These are phyloP conservation scores for Lynx canadensis DNA, from an alignment of 2,113 vertebrate genomes.

Conservation along the genomic window DNA sequence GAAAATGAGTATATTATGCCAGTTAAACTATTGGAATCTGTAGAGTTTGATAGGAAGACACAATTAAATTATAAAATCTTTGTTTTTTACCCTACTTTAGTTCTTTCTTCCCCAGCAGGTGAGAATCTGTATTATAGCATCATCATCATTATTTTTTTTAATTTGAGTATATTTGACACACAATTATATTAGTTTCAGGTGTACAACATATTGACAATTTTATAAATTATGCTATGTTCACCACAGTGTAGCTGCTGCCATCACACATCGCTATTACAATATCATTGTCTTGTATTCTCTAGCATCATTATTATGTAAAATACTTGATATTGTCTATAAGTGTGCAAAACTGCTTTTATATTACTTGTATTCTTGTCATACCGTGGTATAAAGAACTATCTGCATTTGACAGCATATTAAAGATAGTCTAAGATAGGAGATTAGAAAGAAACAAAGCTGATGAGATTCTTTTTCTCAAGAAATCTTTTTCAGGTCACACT, in stretches of 20 bases:
- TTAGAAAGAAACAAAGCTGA: constrained; percentile 14
- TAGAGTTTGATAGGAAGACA: constrained; percentile 11
- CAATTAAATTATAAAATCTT: background rate
- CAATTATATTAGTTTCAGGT: background rate
- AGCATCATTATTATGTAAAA: constrained; percentile 32
- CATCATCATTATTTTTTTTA: background rate
- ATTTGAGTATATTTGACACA: background rate
- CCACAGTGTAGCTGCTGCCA: background rate
- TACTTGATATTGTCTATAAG: background rate
- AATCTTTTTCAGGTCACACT: background rate
- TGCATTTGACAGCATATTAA: constrained; percentile 48
- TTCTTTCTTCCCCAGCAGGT: background rate
- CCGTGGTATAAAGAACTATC: background rate
- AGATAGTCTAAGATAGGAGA: background rate
- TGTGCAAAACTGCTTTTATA: background rate
- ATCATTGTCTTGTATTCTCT: background rate
- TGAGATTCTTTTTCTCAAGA: background rate
- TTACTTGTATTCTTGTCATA: constrained; percentile 40
- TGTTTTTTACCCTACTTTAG: background rate
- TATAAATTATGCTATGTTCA: background rate
- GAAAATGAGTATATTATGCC: background rate
- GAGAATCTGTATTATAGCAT: background rate
- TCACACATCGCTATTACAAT: background rate
- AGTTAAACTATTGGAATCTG: background rate
- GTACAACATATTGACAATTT: background rate